phyloP scores from a whole-genome alignment of 2,797 vertebrate species.

The Sebastes nivosus region DNA sequence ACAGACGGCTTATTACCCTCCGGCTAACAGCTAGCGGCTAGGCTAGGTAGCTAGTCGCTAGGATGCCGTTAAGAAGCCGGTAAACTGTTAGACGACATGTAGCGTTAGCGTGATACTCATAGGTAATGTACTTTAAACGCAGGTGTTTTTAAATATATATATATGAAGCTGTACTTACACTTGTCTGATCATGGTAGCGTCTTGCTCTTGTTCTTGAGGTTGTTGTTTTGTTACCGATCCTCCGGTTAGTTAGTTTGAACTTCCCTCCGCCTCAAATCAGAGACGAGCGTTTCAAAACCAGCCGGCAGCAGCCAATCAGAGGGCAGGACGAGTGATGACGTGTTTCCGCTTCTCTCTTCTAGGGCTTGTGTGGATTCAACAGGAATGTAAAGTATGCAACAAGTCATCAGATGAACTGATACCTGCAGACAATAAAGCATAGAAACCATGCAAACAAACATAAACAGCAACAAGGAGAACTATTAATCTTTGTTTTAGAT shows the following conservation, averaged over 20 bases:
- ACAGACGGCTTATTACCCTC: neutral
- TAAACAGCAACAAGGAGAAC: constrained; percentile 1
- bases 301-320: constrained; percentile 50
- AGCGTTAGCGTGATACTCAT: rapidly evolving
- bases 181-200: constrained; percentile 70
- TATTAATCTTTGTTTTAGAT: neutral
- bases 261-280: constrained; percentile 73
- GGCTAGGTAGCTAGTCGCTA: neutral
- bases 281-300: constrained; percentile 67
- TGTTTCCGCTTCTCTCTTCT: constrained; percentile 28
- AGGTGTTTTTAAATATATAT: neutral
- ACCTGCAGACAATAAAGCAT: no score
- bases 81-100: neutral
- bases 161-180: constrained; percentile 58
- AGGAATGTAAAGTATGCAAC: neutral
- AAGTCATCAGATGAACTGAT: neutral
- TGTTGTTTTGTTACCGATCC: neutral
- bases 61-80: neutral
- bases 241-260: constrained; percentile 63
- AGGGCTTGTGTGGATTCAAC: neutral
- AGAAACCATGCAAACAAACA: neutral
- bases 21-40: neutral
- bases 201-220: neutral
- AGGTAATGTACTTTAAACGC: rapidly evolving
- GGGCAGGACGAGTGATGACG: neutral